These are phyloP conservation scores for Micromesistius poutassou DNA, from an alignment of 2,797 vertebrate genomes.

Conservation along the genomic window DNA sequence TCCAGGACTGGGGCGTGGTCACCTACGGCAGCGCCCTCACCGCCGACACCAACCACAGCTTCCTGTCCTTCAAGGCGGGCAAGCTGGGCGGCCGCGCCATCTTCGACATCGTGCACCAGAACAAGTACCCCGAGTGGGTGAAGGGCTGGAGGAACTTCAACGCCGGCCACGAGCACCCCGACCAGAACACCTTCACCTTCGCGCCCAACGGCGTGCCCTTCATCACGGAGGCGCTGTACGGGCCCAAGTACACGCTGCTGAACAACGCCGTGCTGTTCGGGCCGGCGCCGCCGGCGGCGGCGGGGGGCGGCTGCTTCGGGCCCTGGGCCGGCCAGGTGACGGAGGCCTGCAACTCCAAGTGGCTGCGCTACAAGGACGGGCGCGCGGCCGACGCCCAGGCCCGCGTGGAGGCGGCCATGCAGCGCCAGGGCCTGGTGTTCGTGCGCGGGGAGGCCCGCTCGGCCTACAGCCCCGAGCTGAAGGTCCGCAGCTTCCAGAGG, in stretches of 20 bases:
- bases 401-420: slow-evolving; percentile 78
- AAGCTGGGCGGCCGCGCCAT: slow-evolving; percentile 96
- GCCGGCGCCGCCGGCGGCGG: slow-evolving; percentile 65
- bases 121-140: slow-evolving; percentile 94
- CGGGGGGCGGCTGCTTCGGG: slow-evolving; percentile 84
- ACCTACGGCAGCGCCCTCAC: slow-evolving; percentile 89
- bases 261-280: slow-evolving; percentile 93
- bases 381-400: slow-evolving; percentile 86
- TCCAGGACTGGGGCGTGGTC: slow-evolving; percentile 98
- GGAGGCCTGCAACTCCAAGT: slow-evolving; percentile 94
- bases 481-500: slow-evolving; percentile 84
- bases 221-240: slow-evolving; percentile 94
- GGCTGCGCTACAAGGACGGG: slow-evolving; percentile 92
- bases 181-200: slow-evolving; percentile 97
- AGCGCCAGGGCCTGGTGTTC: slow-evolving; percentile 85
- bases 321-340: slow-evolving; percentile 96
- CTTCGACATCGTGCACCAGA: slow-evolving; percentile 92
- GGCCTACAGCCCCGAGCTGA: slow-evolving; percentile 85
- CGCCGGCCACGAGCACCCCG: slow-evolving; percentile 94
- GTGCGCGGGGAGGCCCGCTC: slow-evolving; percentile 87
- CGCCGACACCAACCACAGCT: slow-evolving; percentile 82
- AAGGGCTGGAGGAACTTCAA: slow-evolving; percentile 97
- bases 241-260: slow-evolving; percentile 92
- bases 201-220: slow-evolving; percentile 91
- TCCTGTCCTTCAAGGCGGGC: slow-evolving; percentile 96